phyloP scores from a whole-genome alignment of 2,888 invertebrate species.

The Drosophila macrothrix region DNA sequence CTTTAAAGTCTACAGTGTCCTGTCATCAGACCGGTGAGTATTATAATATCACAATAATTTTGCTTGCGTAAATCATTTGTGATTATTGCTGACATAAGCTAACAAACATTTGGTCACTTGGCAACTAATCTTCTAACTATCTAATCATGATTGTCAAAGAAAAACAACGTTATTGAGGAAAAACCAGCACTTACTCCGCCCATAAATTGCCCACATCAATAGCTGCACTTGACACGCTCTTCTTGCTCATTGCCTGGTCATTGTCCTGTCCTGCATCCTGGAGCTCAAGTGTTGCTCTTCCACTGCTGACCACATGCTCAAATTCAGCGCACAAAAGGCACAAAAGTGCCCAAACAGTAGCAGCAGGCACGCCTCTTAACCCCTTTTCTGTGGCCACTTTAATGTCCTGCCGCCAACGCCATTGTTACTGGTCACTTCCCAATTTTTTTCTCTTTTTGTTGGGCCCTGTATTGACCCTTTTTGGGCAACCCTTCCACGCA shows the following conservation, averaged over 20 bases:
- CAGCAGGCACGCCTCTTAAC: constrained; percentile 59
- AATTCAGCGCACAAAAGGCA: constrained; percentile 63
- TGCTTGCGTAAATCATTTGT: not conserved
- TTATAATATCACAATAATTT: not conserved
- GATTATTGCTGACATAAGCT: not conserved
- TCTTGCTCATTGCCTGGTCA: not conserved
- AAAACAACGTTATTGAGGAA: constrained; percentile 16
- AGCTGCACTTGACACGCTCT: constrained; percentile 20
- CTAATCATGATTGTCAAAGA: not conserved
- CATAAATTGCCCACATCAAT: not conserved
- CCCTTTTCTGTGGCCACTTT: constrained; percentile 72
- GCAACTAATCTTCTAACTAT: constrained; percentile 1
- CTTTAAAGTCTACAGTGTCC: not conserved
- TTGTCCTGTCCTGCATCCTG: constrained; percentile 37
- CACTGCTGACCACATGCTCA: constrained; percentile 69
- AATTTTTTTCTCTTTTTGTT: not conserved
- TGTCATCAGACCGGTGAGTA: not conserved
- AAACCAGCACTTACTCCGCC: not conserved
- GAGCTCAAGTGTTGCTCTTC: constrained; percentile 46
- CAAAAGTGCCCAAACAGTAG: constrained; percentile 20
- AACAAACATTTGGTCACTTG: too few species aligned
- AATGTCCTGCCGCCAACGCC: constrained; percentile 36
- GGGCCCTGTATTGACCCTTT: constrained; percentile 5
- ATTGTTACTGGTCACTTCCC: constrained; percentile 60
- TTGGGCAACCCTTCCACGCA: constrained; percentile 53